A percentile compares a stretch with the other conserved stretches of the same genome.
Conservation (phyloP, 2,888 invertebrate species). For the Lutraria lutraria region DNA sequence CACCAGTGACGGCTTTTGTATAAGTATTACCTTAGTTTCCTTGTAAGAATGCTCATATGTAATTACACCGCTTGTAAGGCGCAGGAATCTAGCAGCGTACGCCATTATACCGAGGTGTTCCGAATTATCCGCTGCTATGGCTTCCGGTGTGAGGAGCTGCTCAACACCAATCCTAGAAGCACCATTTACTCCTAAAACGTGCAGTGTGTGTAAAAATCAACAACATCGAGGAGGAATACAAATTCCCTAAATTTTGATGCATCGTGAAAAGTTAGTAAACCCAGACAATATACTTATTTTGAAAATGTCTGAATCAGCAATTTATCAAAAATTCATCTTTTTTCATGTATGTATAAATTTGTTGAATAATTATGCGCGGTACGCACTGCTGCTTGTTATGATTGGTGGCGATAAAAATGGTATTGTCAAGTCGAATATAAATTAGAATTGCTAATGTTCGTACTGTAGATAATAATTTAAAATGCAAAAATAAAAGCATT, state of each 20-base stretch:
- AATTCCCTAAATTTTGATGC: background rate
- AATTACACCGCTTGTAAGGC: slow-evolving; percentile 62
- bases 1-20: background rate
- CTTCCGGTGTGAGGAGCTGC: slow-evolving; percentile 95
- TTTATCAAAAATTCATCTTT: background rate
- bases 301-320: background rate
- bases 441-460: slow-evolving; percentile 11
- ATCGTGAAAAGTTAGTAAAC: background rate
- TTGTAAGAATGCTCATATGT: slow-evolving; percentile 64
- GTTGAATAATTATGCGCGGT: background rate
- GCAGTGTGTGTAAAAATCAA: background rate
- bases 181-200: slow-evolving; percentile 88
- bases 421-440: background rate
- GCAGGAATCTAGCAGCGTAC: slow-evolving; percentile 93
- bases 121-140: slow-evolving; percentile 96
- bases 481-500: no score
- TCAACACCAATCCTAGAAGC: slow-evolving; percentile 92
- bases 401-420: background rate
- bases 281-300: background rate
- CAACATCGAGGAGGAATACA: background rate
- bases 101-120: slow-evolving; percentile 99
- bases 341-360: background rate
- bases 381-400: background rate
- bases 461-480: no score
- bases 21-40: slow-evolving; percentile 57